A percentile compares a stretch with the other conserved stretches of the same genome.
phyloP scores from a whole-genome alignment of 2,888 invertebrate genomes.

The Rhyacophila evoluta region DNA sequence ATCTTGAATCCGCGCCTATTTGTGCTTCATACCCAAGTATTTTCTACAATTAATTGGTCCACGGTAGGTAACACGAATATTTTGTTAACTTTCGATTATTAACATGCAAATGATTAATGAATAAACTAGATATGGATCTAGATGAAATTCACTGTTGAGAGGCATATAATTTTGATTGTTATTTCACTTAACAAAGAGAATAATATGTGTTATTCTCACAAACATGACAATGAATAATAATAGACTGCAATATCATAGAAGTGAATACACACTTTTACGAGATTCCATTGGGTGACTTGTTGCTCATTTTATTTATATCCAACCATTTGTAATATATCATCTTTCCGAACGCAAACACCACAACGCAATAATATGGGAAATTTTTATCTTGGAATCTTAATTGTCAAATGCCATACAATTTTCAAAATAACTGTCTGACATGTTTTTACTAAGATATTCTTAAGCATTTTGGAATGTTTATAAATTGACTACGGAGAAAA shows the following conservation, averaged over 20 bases:
- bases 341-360: neutral
- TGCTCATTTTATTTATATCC: neutral
- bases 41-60: no score
- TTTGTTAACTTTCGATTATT: constrained; percentile 1
- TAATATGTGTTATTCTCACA: neutral
- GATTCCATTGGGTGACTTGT: neutral
- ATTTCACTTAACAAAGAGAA: neutral
- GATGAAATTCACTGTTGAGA: neutral
- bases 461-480: no score
- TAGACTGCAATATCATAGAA: neutral
- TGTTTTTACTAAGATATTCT: no score
- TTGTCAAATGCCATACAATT: neutral
- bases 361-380: neutral
- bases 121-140: neutral
- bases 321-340: neutral
- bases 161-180: neutral
- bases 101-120: neutral
- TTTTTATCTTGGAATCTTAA: neutral
- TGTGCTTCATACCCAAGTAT: no score
- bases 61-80: neutral
- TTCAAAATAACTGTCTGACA: neutral
- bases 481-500: no score
- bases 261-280: neutral
- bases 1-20: no score
- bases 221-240: neutral